Evolutionary conservation across 2,797 vertebrate species (phyloP), one percentile per base, ranked within the genome.

Genomic region (Leuciscus waleckii): DNA sequence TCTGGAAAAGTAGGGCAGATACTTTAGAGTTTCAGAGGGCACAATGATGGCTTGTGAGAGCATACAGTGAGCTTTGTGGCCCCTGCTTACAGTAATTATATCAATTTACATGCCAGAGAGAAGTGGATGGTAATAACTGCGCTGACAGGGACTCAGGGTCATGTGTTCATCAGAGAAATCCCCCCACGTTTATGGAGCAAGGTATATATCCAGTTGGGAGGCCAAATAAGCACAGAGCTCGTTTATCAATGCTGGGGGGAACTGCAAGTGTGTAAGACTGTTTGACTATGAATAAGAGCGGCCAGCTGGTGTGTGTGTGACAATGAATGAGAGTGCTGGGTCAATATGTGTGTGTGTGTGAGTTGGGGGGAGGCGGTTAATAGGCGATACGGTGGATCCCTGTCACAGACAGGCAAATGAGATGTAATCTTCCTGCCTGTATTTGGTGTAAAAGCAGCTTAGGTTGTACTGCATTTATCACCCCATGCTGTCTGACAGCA

Each of bases 401-500:
- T 85, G 67, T 87, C 87, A 88, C 86, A 79, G 69, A 79, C 86
- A 86, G 87, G 78, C 78, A 83, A 90, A 90, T 90, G 39, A 85
- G 88, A 91, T 89, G 81, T 81, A 82, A 85, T 87, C 80, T 78
- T 87, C 80, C 82, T 68, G 70, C 90, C 86, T 87, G 79, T 90
- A 85, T 88, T 91, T 90, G 82, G 81, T 88, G 85, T 86, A 89
- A 93, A 93, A 91, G 85, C 90, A 90, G 89, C 77, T 79, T 49
- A 87, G 67, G 81, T 89, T 89, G 90, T 87, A 63, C 81, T 89
- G 77, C 89, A 93, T 94, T 93, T 90, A 90, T 93, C 91, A 92
- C 89, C 69, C 69, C 76, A 77, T 87, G 86, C 82, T 83, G 84
- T 88, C 88, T 90, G 91, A 93, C 91, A 93, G 90, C 83, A 86